Base-by-base conservation (phyloP, 2,888 invertebrate genomes). In the Sarcophaga carnaria region DNA sequence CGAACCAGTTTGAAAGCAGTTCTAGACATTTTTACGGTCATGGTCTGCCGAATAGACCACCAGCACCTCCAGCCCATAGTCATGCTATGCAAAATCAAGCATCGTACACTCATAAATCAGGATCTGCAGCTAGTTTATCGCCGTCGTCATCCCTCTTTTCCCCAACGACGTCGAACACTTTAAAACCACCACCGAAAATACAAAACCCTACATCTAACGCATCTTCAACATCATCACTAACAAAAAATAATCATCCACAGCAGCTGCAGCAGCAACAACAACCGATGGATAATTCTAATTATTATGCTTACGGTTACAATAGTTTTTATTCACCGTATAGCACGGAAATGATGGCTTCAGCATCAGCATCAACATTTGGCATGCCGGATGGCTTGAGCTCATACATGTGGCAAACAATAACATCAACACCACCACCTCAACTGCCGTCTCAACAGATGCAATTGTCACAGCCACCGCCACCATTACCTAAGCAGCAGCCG, bases 321-420 rank as follows among this genome's bases (percentile, higher is more conserved):
- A 71, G 22, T 54, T 80, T 62, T 62, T 77, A 54, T 67, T 45
- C 79, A 2, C 4, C 17, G 49, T 84, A 72, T 22, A 76, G 66
- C 62, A 10, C n/a, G 6, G 76, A 85, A 12, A 37, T 67, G 17
- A 49, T 14, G 14, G 0, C 74, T 45, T 59, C 59, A 27, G 17
- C 59, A 20, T 4, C 82, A 70, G 62, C 27, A 20, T 11, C 78
- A 37, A 5, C 86, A 81, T 80, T 74, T 88, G 79, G 85, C 20
- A 71, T 77, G 10, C 4, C 75, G 4, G 11, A 71, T 8, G 69
- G 17, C 22, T 82, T 85, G n/a, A 67, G 66, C 17, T 72, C 88
- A 27, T 86, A 63, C 45, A 49, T 88, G 54, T 88, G 89, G 72
- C 88, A 88, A 60, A 89, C 82, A 37, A 70, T 85, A 74, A 74